phyloP scores from a whole-genome alignment of 2,888 invertebrate genomes.

The Ceramica pisi region DNA sequence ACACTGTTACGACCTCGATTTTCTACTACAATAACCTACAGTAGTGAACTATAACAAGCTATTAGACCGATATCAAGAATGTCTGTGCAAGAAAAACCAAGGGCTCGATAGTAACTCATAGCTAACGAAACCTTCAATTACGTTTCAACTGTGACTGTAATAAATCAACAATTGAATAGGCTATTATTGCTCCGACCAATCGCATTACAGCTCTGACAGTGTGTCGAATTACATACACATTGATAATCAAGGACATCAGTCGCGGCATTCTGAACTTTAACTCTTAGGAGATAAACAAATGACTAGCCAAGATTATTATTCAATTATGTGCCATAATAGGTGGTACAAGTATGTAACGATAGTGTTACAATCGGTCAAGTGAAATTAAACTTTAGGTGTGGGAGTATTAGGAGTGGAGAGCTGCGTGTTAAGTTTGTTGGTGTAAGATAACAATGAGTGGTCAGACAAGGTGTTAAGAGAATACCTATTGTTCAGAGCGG shows the following conservation, averaged over 20 bases:
- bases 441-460: slow-evolving; percentile 74
- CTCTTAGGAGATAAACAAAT: slow-evolving; percentile 58
- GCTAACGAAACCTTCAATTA: slow-evolving; percentile 73
- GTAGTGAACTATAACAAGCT: slow-evolving; percentile 4
- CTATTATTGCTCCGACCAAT: slow-evolving; percentile 75
- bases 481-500: slow-evolving; percentile 77
- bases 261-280: slow-evolving; percentile 57
- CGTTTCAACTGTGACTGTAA: slow-evolving; percentile 72
- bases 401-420: slow-evolving; percentile 24
- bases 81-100: slow-evolving; percentile 29
- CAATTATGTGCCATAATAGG: slow-evolving; percentile 57
- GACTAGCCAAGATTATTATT: slow-evolving; percentile 58
- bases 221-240: slow-evolving; percentile 70
- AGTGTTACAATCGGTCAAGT: slow-evolving; percentile 42
- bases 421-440: slow-evolving; percentile 48
- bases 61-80: slow-evolving; percentile 39
- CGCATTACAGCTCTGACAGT: slow-evolving; percentile 70
- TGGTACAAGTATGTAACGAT: slow-evolving; percentile 51
- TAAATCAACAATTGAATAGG: slow-evolving; percentile 75
- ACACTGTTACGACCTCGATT: not conserved
- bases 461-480: slow-evolving; percentile 77
- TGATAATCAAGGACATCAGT: slow-evolving; percentile 65
- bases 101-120: slow-evolving; percentile 46
- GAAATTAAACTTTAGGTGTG: slow-evolving; percentile 56
- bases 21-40: slow-evolving; percentile 6